Percentiles rank a stretch among this genome's conserved stretches.
Conservation (phyloP, 2,888 invertebrate species). For the Lochmaea capreae region DNA sequence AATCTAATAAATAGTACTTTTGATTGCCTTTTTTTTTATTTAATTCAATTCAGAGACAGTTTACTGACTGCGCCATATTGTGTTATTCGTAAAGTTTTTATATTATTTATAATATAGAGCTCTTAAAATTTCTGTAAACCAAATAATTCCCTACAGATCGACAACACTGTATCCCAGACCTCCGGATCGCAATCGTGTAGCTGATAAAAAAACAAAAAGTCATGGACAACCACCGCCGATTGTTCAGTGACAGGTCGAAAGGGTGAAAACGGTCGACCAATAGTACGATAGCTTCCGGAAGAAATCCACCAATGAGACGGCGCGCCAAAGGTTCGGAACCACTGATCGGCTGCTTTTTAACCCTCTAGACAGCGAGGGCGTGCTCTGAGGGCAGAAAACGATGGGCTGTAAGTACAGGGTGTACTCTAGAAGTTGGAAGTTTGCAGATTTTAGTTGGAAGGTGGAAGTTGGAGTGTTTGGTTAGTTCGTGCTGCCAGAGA, state of each 20-base stretch:
- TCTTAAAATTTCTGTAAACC: not conserved
- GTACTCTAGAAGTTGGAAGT: conserved; percentile 9
- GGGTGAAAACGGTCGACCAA: conserved; percentile 60
- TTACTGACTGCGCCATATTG: too few relatives aligned
- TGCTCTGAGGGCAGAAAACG: conserved; percentile 41
- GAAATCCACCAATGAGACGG: conserved; percentile 48
- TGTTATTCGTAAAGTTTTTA: too few relatives aligned
- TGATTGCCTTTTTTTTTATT: too few relatives aligned
- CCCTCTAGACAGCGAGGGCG: conserved; percentile 55
- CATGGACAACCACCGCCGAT: conserved; percentile 21
- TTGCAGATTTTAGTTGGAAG: conserved; percentile 31
- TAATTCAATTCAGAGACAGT: too few relatives aligned
- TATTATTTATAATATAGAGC: too few relatives aligned
- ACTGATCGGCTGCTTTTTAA: conserved; percentile 59
- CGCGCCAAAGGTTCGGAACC: conserved; percentile 51
- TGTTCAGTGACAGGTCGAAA: conserved; percentile 59
- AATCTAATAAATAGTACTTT: too few relatives aligned
- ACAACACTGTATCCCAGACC: not conserved
- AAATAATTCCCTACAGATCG: not conserved
- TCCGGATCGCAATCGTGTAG: not conserved
- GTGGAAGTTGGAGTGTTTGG: conserved; percentile 1
- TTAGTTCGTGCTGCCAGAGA: not conserved
- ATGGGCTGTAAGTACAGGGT: conserved; percentile 43
- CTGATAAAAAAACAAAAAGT: conserved; percentile 25
- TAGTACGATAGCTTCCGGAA: conserved; percentile 44